phyloP scores from a whole-genome alignment of 2,797 vertebrate species.

The Podarcis siculus region DNA sequence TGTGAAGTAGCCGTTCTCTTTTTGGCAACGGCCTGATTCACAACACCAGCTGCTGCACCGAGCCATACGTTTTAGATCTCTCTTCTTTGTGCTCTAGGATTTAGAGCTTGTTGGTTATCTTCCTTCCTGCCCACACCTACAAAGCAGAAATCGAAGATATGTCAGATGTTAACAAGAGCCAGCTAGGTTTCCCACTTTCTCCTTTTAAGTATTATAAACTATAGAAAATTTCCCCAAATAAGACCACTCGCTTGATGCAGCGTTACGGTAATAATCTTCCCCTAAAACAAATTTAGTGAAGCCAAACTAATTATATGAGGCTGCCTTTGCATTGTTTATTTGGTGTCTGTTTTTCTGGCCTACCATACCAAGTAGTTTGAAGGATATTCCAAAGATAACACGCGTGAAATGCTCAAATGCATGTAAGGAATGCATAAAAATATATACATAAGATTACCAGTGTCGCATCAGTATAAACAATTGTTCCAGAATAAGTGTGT shows the following conservation, averaged over 20 bases:
- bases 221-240: background rate
- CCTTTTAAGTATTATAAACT: background rate
- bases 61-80: constrained; percentile 67
- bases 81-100: background rate
- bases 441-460: no score
- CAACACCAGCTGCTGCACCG: constrained; percentile 98
- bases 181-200: background rate
- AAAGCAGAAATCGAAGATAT: constrained; percentile 55
- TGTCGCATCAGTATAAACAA: no score
- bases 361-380: background rate
- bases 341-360: background rate
- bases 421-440: background rate
- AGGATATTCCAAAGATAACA: background rate
- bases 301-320: fast-evolving
- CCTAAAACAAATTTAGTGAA: fast-evolving
- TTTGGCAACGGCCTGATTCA: constrained; percentile 97
- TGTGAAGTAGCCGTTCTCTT: constrained; percentile 96
- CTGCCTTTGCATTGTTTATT: constrained; percentile 7
- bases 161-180: constrained; percentile 20
- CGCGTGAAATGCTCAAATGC: background rate
- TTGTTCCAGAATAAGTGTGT: no score
- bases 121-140: fast-evolving
- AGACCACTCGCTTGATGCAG: background rate
- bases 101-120: background rate
- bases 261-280: constrained; percentile 9